Conservation (phyloP, 2,888 invertebrate genomes). For the Drymonia ruficornis region DNA sequence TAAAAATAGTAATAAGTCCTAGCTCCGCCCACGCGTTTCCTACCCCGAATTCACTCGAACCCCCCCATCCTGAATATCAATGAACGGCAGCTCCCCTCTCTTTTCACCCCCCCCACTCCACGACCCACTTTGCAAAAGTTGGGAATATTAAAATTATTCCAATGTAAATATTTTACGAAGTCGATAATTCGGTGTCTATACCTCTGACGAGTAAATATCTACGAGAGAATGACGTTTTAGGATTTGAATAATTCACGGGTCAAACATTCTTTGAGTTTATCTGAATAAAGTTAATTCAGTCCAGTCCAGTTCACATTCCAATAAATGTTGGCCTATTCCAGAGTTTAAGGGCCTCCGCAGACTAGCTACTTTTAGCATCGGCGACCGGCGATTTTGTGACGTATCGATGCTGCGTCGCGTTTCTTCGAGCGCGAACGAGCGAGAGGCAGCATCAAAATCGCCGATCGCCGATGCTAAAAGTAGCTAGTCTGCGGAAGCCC, state of each 20-base stretch:
- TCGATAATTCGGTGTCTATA: not conserved
- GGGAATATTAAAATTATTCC: slow-evolving; percentile 21
- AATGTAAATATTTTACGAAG: slow-evolving; percentile 15
- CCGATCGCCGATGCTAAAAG: no score
- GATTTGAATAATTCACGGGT: not conserved
- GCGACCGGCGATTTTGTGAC: no score
- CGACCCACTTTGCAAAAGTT: slow-evolving; percentile 13
- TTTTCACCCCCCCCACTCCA: not conserved
- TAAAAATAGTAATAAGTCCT: slow-evolving; percentile 10
- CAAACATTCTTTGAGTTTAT: no score
- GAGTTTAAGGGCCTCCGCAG: no score
- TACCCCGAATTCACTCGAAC: slow-evolving; percentile 1
- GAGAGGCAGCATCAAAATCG: no score
- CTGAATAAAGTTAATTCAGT: no score
- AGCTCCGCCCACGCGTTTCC: slow-evolving; percentile 9
- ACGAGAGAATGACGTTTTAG: not conserved
- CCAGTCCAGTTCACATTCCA: no score
- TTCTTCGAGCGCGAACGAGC: no score
- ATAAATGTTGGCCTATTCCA: no score
- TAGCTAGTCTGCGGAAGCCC: no score
- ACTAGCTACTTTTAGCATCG: no score
- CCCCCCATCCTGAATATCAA: slow-evolving; percentile 16
- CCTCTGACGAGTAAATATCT: slow-evolving; percentile 1
- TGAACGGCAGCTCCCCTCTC: slow-evolving; percentile 10
- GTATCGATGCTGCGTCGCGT: no score